Conservation (phyloP, 2,888 invertebrate genomes). For the Aspidiotus destructor region DNA sequence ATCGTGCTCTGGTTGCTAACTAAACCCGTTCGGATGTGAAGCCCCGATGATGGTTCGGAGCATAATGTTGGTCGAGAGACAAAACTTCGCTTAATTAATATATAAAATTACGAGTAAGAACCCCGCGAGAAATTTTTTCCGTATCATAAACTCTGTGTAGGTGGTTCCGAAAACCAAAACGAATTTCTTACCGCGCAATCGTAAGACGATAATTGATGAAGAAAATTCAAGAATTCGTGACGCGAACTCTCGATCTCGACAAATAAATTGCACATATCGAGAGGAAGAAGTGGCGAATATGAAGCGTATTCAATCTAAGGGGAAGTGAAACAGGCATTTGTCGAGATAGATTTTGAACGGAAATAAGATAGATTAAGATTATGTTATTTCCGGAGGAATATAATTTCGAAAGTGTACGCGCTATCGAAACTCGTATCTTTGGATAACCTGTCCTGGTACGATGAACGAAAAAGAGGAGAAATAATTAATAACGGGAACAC, state of each 20-base stretch:
- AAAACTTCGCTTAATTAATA: no score
- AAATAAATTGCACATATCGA: neutral
- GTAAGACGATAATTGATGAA: neutral
- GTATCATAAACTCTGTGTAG: no score
- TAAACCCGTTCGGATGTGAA: no score
- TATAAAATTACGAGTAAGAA: no score
- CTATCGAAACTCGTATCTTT: constrained; percentile 20
- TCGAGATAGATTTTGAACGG: constrained; percentile 15
- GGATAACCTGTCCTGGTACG: constrained; percentile 19
- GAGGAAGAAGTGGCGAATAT: neutral
- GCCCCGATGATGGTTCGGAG: no score
- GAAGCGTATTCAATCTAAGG: neutral
- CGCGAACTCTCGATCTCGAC: neutral
- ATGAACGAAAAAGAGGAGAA: constrained; percentile 9
- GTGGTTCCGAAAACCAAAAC: neutral
- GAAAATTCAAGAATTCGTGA: neutral
- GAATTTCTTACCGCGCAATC: neutral
- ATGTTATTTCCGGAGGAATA: constrained; percentile 25
- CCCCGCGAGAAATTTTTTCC: no score
- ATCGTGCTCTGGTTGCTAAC: no score
- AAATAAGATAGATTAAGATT: constrained; percentile 30
- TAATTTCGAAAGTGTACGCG: constrained; percentile 19
- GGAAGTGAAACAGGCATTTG: constrained; percentile 14
- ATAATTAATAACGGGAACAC: neutral
- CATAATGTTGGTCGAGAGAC: no score